Evolutionary conservation across 2,113 vertebrate genomes (phyloP), one percentile per base, ranked within the genome.

Genomic region (Ailuropoda melanoleuca): DNA sequence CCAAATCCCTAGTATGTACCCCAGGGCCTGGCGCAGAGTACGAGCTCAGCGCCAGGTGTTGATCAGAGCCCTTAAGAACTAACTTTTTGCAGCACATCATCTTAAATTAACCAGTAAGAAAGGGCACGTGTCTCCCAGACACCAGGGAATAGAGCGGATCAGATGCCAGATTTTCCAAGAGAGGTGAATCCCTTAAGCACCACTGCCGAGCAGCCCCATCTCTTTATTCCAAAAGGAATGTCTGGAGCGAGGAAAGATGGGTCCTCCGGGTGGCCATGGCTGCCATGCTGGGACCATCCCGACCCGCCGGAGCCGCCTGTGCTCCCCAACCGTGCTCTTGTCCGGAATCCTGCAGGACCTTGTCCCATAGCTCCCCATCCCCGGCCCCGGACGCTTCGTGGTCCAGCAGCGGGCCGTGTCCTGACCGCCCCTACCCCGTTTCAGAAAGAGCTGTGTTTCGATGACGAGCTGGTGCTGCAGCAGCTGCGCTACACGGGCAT

Each of bases 401-500:
- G 3, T 53, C 74, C 12, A 6, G 21, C 48, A 39, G 12, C 1
- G 1, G 26, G 46, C 48, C 12, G 2, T 19, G 8, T 46, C 74
- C 93, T 96, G 64, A 90, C 1, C 0, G 0, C 14, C 26, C 29
- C 0, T 18, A 23, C 90, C 89, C 4, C 95, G 1, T 98, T 98
- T 50, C 99, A 99, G 99, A 99, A 98, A 96, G 99, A 99, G 98
- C 99, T 99, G 98, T 98, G 98, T 92, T 99, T 99, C 77, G 99
- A 99, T 9, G 99, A 99, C 31, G 98, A 98, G 18, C 98, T 99
- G 98, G 99, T 99, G 56, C 97, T 99, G 94, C 99, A 99, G 98
- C 99, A 99, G 99, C 98, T 99, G 93, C 98, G 99, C 88, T 99
- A 99, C 98, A 99, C 99, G 0, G 99, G 99, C 88, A 99, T 99